phyloP scores from a whole-genome alignment of 2,888 invertebrate genomes.

The Drosophila differens region DNA sequence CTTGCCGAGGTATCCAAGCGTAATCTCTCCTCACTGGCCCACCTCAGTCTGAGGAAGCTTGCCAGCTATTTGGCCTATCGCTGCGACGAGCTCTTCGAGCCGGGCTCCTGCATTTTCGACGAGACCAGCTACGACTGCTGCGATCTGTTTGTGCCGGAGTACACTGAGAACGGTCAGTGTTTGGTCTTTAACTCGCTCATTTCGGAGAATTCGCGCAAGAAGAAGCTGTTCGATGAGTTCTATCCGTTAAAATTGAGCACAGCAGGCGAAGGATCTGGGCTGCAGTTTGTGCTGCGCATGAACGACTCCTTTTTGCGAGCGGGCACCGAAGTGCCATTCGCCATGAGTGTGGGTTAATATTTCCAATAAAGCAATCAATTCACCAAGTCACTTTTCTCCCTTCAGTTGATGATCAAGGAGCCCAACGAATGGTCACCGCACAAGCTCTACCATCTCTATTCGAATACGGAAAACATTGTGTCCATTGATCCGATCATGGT shows the following conservation, averaged over 20 bases:
- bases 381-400: not conserved
- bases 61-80: constrained; percentile 74
- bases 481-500: constrained; percentile 70
- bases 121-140: constrained; percentile 84
- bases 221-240: constrained; percentile 57
- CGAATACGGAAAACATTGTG: constrained; percentile 72
- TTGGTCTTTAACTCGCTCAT: constrained; percentile 85
- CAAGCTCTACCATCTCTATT: constrained; percentile 54
- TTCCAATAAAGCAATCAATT: not conserved
- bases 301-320: constrained; percentile 52
- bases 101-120: constrained; percentile 84
- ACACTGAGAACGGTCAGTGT: constrained; percentile 85
- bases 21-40: constrained; percentile 45
- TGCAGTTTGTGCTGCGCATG: constrained; percentile 63
- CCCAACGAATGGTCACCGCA: constrained; percentile 69
- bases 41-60: constrained; percentile 66
- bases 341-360: constrained; percentile 56
- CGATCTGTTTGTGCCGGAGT: constrained; percentile 85
- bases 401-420: constrained; percentile 75
- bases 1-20: constrained; percentile 42
- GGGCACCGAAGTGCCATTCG: constrained; percentile 41
- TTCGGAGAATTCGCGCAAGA: constrained; percentile 75
- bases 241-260: constrained; percentile 78
- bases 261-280: constrained; percentile 82
- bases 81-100: constrained; percentile 85